These are phyloP conservation scores for Bufo gargarizans DNA, from an alignment of 2,113 vertebrate genomes.

Conservation along the genomic window DNA sequence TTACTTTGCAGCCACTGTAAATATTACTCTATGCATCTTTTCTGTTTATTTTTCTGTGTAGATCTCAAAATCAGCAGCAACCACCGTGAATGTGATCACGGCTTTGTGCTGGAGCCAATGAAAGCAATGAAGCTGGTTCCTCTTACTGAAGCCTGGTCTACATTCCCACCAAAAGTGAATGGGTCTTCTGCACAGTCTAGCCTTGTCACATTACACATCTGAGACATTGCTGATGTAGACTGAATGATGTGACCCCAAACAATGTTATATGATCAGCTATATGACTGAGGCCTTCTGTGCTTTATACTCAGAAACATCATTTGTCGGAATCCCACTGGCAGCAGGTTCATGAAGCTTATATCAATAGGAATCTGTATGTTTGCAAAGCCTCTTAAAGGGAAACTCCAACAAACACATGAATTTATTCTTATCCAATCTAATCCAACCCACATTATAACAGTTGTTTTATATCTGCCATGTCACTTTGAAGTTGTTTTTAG, in stretches of 20 bases:
- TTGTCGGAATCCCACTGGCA: background rate
- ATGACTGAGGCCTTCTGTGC: background rate
- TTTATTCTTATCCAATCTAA: background rate
- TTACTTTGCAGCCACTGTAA: slow-evolving; percentile 51
- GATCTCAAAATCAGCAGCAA: slow-evolving; percentile 50
- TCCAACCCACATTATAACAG: no score
- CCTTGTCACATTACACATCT: background rate
- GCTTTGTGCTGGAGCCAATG: slow-evolving; percentile 40
- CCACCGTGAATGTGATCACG: slow-evolving; percentile 33
- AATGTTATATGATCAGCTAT: background rate
- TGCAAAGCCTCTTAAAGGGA: background rate
- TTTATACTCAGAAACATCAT: background rate
- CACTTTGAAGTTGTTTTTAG: no score
- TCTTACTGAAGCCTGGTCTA: slow-evolving; percentile 18
- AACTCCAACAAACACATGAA: background rate
- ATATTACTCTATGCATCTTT: slow-evolving; percentile 48
- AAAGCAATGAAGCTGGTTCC: slow-evolving; percentile 36
- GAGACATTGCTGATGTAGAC: background rate
- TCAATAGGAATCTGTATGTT: background rate
- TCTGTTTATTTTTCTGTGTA: slow-evolving; percentile 54
- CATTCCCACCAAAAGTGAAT: slow-evolving; percentile 28
- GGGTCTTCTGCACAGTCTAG: background rate
- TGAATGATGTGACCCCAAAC: background rate
- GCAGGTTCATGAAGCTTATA: background rate
- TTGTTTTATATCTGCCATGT: no score